phyloP scores from a whole-genome alignment of 2,888 invertebrate genomes.

The Drosophila anomelani region DNA sequence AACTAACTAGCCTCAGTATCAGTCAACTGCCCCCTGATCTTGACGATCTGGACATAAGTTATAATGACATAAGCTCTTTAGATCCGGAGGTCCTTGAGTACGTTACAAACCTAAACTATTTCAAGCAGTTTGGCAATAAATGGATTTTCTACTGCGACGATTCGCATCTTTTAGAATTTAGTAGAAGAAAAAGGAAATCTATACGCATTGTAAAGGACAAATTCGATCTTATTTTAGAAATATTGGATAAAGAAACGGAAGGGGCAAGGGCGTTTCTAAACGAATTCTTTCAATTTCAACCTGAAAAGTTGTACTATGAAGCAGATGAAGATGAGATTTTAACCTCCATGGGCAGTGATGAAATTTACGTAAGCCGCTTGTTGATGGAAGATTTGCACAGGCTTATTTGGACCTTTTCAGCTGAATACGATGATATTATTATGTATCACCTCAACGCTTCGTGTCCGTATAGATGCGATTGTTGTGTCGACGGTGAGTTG shows the following conservation, averaged over 20 bases:
- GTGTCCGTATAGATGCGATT: slow-evolving; percentile 7
- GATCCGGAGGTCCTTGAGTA: not conserved
- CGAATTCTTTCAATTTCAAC: not conserved
- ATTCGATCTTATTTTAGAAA: not conserved
- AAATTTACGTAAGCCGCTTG: not conserved
- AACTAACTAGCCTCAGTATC: slow-evolving; percentile 4
- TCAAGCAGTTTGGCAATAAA: slow-evolving; percentile 4
- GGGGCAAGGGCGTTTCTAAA: not conserved
- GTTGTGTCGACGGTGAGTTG: not conserved
- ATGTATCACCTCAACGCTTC: not conserved
- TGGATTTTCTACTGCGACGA: slow-evolving; percentile 16
- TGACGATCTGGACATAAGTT: slow-evolving; percentile 6
- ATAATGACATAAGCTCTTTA: not conserved
- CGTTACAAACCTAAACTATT: not conserved
- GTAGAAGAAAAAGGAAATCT: not conserved
- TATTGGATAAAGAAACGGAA: not conserved
- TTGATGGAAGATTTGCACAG: not conserved
- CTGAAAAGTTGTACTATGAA: not conserved
- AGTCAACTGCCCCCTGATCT: not conserved
- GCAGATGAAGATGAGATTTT: slow-evolving; percentile 2
- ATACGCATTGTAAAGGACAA: not conserved
- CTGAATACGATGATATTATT: not conserved
- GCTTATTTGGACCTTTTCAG: not conserved
- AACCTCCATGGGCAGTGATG: not conserved
- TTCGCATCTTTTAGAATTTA: not conserved